Evolutionary conservation across 2,797 vertebrate genomes (phyloP), one percentile per base, ranked within the genome.

Genomic region (Micropoecilia bifurca): DNA sequence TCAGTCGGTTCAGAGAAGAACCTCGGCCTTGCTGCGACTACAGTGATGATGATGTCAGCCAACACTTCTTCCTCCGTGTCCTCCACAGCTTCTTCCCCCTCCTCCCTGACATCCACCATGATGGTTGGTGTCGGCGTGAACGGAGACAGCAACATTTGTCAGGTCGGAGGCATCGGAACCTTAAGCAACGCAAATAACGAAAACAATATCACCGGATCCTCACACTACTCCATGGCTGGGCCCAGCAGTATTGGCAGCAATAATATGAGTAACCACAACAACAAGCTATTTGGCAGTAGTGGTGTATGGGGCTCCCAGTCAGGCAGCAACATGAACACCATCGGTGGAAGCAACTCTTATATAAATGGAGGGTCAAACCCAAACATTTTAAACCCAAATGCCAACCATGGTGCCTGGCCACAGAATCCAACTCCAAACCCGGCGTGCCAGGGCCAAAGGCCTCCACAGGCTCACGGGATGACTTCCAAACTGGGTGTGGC

Each of bases 371-470:
- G 97, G 93, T 95, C 97, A 93, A 97, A 97, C 96, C 96, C 97
- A 96, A 97, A 97, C 97, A 96, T 97, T 97, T 97, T 97, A 96
- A 97, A 97, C 95, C 96, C 97, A 94, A 97, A 97, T 94, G 96
- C 97, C 97, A 98, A 97, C 97, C 97, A 97, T 83, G 97, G 97
- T 97, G 97, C 98, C 97, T 99, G 98, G 98, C 96, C 97, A 72
- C 93, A 93, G 83, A 93, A 86, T 90, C 80, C 89, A 95, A 92
- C 95, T 96, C 86, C 93, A 89, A 92, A 96, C 96, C 83, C 93
- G 88, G 89, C 96, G 93, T 94, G 96, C 94, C 92, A 97, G 96
- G 95, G 96, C 95, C 95, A 96, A 95, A 95, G 88, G 80, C 88
- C 96, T 96, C 87, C 97, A 90, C 97, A 96, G 97, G 97, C 95